Percentiles rank a stretch among this genome's conserved stretches.
These are phyloP conservation scores for Narcine bancroftii DNA, from an alignment of 2,113 vertebrate genomes.

Conservation along the genomic window DNA sequence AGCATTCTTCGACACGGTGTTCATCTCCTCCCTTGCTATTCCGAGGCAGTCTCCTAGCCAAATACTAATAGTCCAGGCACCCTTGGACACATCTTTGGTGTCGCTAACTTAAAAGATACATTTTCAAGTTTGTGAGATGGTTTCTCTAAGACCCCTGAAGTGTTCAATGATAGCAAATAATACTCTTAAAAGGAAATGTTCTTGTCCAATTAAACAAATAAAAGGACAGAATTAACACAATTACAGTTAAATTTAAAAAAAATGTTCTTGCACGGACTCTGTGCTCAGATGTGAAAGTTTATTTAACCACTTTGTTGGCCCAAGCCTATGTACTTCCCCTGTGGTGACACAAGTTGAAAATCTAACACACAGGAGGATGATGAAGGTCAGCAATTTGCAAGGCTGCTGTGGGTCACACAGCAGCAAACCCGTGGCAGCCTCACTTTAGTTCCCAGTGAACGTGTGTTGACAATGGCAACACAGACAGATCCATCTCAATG, in stretches of 20 bases:
- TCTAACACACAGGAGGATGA: constrained; percentile 9
- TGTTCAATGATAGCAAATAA: background rate
- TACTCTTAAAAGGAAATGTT: background rate
- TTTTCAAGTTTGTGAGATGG: background rate
- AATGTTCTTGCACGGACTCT: background rate
- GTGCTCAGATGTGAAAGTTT: background rate
- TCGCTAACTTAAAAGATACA: background rate
- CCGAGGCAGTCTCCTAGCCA: no score
- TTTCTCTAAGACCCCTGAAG: background rate
- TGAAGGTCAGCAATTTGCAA: background rate
- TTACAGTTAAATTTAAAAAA: background rate
- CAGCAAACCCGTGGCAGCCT: background rate
- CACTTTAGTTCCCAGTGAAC: background rate
- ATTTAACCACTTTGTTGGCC: constrained; percentile 20
- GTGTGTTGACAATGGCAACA: constrained; percentile 16
- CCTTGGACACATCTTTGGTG: no score
- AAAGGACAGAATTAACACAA: background rate
- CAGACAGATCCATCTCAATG: background rate
- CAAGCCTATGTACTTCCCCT: background rate
- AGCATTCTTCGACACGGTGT: no score
- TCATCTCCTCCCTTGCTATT: no score
- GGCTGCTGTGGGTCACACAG: background rate
- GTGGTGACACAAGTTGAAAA: constrained; percentile 23
- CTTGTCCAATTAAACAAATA: background rate
- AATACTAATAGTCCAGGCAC: no score